These are phyloP conservation scores for Vireo altiloquus DNA, from an alignment of 2,113 vertebrate species.

Conservation along the genomic window DNA sequence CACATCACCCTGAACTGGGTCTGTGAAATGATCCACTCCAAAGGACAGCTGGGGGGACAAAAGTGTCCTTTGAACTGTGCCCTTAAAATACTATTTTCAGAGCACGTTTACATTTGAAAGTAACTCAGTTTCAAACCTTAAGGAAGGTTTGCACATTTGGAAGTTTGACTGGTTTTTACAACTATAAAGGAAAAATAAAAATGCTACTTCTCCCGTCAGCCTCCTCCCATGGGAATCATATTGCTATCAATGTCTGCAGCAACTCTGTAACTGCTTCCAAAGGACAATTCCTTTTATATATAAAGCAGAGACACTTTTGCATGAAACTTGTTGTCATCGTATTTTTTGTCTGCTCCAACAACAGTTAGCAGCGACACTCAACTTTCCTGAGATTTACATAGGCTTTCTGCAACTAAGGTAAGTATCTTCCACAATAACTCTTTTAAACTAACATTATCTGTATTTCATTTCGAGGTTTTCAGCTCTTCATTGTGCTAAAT, in stretches of 20 bases:
- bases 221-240: neutral
- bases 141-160: neutral
- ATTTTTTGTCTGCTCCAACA: too few relatives aligned
- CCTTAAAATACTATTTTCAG: neutral
- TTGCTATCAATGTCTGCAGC: neutral
- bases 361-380: neutral
- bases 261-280: neutral
- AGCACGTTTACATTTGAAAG: neutral
- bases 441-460: neutral
- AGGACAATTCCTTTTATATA: neutral
- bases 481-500: neutral
- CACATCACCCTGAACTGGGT: neutral
- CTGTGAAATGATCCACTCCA: neutral
- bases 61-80: neutral
- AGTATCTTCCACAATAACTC: neutral
- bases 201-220: neutral
- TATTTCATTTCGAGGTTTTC: neutral
- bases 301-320: too few relatives aligned
- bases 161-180: neutral
- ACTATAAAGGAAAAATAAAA: neutral
- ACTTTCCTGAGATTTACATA: neutral
- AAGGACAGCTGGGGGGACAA: accelerated
- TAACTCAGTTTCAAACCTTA: neutral
- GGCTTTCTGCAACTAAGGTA: neutral
- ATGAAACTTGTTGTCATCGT: too few relatives aligned